Evolutionary conservation across 2,888 invertebrate genomes (phyloP).

Genomic region (Nomada goodeniana): DNA sequence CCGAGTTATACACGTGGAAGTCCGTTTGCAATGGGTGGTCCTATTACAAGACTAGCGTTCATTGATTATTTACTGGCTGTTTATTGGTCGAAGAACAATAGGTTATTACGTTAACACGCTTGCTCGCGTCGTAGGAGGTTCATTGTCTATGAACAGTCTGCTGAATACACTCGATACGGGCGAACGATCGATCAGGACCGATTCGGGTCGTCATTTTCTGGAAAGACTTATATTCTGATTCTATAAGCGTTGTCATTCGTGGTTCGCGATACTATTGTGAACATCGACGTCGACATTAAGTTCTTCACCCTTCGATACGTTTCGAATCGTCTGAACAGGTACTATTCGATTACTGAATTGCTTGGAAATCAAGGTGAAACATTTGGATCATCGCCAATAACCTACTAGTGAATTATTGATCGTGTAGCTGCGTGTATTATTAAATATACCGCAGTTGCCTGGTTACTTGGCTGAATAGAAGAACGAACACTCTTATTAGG

Average conservation of each 20-base stretch:
- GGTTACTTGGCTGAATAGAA: too few species aligned
- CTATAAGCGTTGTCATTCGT: neutral
- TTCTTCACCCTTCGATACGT: too few species aligned
- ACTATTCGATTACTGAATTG: too few species aligned
- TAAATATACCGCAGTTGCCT: too few species aligned
- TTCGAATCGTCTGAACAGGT: too few species aligned
- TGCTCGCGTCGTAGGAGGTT: slow-evolving; percentile 1
- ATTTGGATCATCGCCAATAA: too few species aligned
- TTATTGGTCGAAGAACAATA: slow-evolving; percentile 58
- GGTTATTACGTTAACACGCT: slow-evolving; percentile 50
- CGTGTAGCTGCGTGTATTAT: too few species aligned
- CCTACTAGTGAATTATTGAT: too few species aligned
- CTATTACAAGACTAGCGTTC: slow-evolving; percentile 63
- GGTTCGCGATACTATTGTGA: too few species aligned
- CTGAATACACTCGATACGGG: neutral
- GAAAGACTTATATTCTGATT: neutral
- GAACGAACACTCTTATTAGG: slow-evolving; percentile 6
- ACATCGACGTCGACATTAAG: too few species aligned
- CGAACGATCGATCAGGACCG: slow-evolving; percentile 1
- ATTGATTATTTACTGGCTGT: slow-evolving; percentile 68
- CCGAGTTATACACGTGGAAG: slow-evolving; percentile 3
- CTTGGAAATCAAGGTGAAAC: too few species aligned
- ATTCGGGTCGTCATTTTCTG: neutral
- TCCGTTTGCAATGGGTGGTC: slow-evolving; percentile 16
- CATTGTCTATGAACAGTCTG: slow-evolving; percentile 28